These are phyloP conservation scores for Bungarus multicinctus DNA, from an alignment of 2,113 vertebrate species.

Conservation along the genomic window DNA sequence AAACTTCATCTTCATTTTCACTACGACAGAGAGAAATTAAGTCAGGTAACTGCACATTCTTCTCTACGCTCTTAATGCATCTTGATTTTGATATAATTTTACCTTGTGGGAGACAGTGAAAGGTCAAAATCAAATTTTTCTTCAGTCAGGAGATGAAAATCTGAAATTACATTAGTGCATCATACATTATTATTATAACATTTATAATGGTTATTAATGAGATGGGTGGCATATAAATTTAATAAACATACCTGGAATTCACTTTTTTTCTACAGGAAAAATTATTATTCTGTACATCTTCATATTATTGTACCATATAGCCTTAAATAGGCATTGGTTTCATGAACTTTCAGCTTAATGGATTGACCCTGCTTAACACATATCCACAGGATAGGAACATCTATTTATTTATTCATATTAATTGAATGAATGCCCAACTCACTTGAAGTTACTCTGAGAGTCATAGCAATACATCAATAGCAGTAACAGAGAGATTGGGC, in stretches of 20 bases:
- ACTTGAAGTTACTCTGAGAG: too few species aligned
- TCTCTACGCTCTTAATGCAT: not conserved
- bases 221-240: not conserved
- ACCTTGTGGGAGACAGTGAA: constrained; percentile 74
- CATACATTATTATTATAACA: not conserved
- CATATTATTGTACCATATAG: not conserved
- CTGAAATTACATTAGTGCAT: constrained; percentile 41
- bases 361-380: not conserved
- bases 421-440: not conserved
- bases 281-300: not conserved
- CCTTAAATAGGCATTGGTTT: not conserved
- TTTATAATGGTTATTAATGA: not conserved
- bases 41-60: accelerated
- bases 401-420: not conserved
- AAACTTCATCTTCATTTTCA: constrained; percentile 86
- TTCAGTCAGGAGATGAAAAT: constrained; percentile 65
- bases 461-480: not conserved
- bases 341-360: not conserved
- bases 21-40: constrained; percentile 54
- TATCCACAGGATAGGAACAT: not conserved
- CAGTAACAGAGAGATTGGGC: not conserved
- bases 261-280: not conserved
- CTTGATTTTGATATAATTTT: constrained; percentile 11
- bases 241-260: not conserved
- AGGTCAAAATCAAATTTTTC: constrained; percentile 80